phyloP scores from a whole-genome alignment of 2,888 invertebrate species.

The Salpingus planirostris region DNA sequence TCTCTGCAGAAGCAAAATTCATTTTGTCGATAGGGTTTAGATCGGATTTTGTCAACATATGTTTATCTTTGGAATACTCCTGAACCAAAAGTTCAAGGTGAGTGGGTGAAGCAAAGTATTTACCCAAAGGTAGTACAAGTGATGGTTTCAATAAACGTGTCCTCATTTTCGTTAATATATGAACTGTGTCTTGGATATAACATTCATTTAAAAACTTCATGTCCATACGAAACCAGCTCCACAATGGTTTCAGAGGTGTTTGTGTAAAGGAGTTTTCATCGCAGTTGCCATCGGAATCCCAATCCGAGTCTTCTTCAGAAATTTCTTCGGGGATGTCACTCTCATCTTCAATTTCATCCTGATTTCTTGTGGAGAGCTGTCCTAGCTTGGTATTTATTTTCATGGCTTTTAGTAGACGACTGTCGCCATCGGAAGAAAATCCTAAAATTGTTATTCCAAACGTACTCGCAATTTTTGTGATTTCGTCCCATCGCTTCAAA shows the following conservation, averaged over 20 bases:
- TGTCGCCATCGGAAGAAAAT: neutral
- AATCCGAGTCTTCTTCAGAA: too few species aligned
- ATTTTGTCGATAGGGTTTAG: constrained; percentile 7
- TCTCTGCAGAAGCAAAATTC: constrained; percentile 1
- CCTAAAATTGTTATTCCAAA: constrained; percentile 1
- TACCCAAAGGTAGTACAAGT: constrained; percentile 9
- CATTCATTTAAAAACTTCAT: too few species aligned
- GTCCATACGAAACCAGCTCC: too few species aligned
- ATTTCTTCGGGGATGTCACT: neutral
- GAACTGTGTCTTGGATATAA: constrained; percentile 11
- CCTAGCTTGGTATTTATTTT: neutral
- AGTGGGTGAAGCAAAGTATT: constrained; percentile 1
- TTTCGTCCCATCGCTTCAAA: neutral
- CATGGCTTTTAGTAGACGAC: neutral
- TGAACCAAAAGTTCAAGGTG: constrained; percentile 7
- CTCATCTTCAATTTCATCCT: neutral
- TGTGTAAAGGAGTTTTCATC: too few species aligned
- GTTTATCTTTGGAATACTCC: constrained; percentile 9
- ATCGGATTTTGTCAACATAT: constrained; percentile 6
- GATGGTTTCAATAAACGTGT: constrained; percentile 9
- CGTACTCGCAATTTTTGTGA: neutral
- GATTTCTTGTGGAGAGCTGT: too few species aligned
- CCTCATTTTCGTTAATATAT: constrained; percentile 10
- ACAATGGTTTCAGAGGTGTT: too few species aligned
- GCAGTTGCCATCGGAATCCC: too few species aligned